phyloP scores from a whole-genome alignment of 2,888 invertebrate genomes.

The Drosophila mimetica region DNA sequence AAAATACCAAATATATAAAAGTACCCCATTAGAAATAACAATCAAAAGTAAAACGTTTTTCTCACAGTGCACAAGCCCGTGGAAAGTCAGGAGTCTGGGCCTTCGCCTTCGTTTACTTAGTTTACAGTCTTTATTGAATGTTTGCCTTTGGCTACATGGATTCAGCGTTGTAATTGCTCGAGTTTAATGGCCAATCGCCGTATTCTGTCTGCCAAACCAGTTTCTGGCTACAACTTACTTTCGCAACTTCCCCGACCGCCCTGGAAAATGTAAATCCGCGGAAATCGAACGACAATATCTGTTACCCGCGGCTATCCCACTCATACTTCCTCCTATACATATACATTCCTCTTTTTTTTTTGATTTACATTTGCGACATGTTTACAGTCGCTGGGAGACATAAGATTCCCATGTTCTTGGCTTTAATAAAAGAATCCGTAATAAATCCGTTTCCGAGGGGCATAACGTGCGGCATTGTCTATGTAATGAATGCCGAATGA shows the following conservation, averaged over 20 bases:
- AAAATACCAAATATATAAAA: no score
- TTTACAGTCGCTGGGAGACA: constrained; percentile 34
- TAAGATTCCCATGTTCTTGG: constrained; percentile 15
- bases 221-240: constrained; percentile 6
- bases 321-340: constrained; percentile 5
- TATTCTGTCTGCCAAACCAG: constrained; percentile 31
- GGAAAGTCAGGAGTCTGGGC: constrained; percentile 1
- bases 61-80: constrained; percentile 3
- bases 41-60: no score
- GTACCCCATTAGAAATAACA: no score
- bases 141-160: constrained; percentile 49
- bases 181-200: constrained; percentile 52
- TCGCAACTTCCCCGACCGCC: neutral
- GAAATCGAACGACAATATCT: constrained; percentile 14
- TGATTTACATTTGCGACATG: constrained; percentile 44
- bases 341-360: constrained; percentile 7
- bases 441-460: constrained; percentile 25
- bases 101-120: constrained; percentile 55
- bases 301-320: neutral
- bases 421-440: constrained; percentile 15
- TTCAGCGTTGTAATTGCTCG: constrained; percentile 62
- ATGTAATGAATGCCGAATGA: constrained; percentile 16
- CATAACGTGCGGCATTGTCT: constrained; percentile 30
- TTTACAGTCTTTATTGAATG: constrained; percentile 68
- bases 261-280: constrained; percentile 10